phyloP scores from a whole-genome alignment of 2,797 vertebrate species.

The Micromesistius poutassou region DNA sequence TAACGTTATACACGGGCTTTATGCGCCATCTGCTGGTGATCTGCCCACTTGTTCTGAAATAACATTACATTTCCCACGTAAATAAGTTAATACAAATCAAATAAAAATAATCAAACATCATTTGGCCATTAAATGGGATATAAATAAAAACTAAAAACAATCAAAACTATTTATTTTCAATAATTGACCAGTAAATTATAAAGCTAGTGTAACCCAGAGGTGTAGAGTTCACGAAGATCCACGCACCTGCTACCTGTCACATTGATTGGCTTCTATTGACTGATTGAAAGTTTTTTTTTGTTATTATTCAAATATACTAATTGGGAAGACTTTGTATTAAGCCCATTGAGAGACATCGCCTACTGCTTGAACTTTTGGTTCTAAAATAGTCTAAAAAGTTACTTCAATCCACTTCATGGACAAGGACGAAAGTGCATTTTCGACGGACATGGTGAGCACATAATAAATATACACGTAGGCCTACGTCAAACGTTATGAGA shows the following conservation, averaged over 20 bases:
- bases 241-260: neutral
- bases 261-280: neutral
- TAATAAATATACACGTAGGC: neutral
- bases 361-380: neutral
- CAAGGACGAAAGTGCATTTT: neutral
- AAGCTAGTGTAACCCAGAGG: neutral
- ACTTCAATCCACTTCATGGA: neutral
- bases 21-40: slow-evolving; percentile 55
- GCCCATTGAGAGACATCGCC: neutral
- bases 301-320: neutral
- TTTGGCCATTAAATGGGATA: neutral
- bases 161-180: neutral
- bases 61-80: neutral
- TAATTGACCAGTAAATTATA: neutral
- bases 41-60: neutral
- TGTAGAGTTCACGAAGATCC: neutral
- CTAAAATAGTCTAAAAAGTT: neutral
- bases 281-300: neutral
- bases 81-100: neutral
- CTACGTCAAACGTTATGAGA: too few species aligned
- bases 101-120: neutral
- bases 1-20: slow-evolving; percentile 23
- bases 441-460: neutral
- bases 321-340: neutral
- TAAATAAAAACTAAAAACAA: too few species aligned